Evolutionary conservation across 2,797 vertebrate genomes (phyloP).

Genomic region (Pseudochromis fuscus): DNA sequence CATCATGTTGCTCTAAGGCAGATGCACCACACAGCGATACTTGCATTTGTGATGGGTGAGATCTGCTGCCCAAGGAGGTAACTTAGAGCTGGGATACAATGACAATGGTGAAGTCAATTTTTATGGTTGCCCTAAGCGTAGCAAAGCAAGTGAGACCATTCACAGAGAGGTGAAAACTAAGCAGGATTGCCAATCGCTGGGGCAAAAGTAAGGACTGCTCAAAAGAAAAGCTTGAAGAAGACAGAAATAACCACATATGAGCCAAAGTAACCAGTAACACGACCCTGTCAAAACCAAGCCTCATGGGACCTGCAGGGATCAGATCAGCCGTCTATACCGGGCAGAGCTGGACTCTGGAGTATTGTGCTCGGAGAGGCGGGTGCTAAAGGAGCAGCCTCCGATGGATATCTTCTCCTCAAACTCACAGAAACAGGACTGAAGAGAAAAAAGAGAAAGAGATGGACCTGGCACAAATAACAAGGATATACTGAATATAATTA

Average conservation of each 20-base stretch:
- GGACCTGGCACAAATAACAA: not conserved
- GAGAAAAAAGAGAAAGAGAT: not conserved
- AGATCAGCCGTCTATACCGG: not conserved
- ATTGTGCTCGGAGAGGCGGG: not conserved
- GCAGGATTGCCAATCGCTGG: not conserved
- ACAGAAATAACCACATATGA: constrained; percentile 14
- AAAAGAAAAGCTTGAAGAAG: constrained; percentile 5
- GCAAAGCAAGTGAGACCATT: constrained; percentile 15
- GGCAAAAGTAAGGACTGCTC: not conserved
- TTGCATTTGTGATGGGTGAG: not conserved
- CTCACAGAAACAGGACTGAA: not conserved
- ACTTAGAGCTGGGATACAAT: not conserved
- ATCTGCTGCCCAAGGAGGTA: not conserved
- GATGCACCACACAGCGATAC: not conserved
- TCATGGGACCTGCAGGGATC: constrained; percentile 1
- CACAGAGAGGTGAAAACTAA: not conserved
- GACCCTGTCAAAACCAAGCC: not conserved
- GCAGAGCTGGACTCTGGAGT: constrained; percentile 1
- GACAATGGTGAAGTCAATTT: constrained; percentile 3
- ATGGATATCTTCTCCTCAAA: not conserved
- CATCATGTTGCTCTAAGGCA: too few species aligned
- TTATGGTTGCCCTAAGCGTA: constrained; percentile 1
- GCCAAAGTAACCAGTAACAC: not conserved
- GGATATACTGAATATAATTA: not conserved
- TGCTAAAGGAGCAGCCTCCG: not conserved